Conservation (phyloP, 1,140 invertebrate genomes). For the Ylistrum balloti region DNA sequence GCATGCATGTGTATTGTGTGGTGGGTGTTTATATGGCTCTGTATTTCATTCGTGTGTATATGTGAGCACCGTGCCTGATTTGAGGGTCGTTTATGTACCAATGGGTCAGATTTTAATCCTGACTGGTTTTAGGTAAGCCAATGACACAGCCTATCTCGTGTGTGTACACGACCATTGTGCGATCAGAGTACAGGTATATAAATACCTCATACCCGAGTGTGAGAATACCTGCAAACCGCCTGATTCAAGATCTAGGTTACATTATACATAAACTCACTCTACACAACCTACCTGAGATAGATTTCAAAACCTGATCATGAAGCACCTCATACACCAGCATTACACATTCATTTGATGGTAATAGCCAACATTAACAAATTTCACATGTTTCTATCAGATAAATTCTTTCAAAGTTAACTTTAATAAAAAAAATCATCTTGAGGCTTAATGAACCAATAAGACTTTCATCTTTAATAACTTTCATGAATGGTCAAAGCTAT, state of each 20-base stretch:
- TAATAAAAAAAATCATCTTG: no score
- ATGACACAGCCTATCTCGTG: not conserved
- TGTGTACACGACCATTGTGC: slow-evolving; percentile 33
- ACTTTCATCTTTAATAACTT: no score
- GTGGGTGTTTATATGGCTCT: not conserved
- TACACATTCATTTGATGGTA: not conserved
- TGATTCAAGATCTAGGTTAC: slow-evolving; percentile 27
- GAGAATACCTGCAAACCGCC: slow-evolving; percentile 8
- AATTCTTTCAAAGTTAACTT: no score
- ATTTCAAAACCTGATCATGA: slow-evolving; percentile 26
- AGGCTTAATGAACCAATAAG: no score
- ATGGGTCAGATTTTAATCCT: slow-evolving; percentile 13
- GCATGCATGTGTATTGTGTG: slow-evolving; percentile 37
- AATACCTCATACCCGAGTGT: not conserved
- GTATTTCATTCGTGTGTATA: not conserved
- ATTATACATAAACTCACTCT: not conserved
- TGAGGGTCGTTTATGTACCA: slow-evolving; percentile 32
- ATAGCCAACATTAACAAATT: not conserved
- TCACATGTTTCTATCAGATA: not conserved
- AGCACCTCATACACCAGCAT: not conserved
- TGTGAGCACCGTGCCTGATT: not conserved
- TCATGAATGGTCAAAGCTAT: no score
- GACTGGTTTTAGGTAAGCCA: slow-evolving; percentile 11
- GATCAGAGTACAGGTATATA: not conserved
- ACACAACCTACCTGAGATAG: not conserved